Evolutionary conservation across 2,113 vertebrate genomes (phyloP).

Genomic region (Thinocorus orbignyianus): DNA sequence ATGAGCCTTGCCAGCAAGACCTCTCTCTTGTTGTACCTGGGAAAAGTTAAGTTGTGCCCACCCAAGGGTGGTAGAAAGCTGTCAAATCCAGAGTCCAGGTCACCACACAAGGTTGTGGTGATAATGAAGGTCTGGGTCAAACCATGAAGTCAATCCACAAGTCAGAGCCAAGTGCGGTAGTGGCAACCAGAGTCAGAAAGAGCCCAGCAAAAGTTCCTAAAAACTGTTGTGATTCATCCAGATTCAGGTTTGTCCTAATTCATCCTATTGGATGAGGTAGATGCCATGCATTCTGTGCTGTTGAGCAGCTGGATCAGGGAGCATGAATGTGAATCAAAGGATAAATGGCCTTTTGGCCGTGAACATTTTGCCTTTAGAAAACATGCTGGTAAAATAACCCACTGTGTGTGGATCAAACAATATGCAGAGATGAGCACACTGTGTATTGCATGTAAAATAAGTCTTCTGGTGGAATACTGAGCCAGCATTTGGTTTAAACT

Average conservation of each 20-base stretch:
- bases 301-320: background rate
- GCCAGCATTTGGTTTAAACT: background rate
- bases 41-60: background rate
- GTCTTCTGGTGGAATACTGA: background rate
- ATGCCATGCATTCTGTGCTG: background rate
- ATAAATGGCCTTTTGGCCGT: background rate
- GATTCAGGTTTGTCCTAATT: background rate
- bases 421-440: fast-evolving
- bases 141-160: background rate
- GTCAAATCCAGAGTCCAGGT: background rate
- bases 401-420: background rate
- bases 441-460: background rate
- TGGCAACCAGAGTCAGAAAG: background rate
- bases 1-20: background rate
- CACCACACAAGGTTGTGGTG: background rate
- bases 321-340: background rate
- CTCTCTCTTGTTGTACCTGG: background rate
- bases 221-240: background rate
- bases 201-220: fast-evolving
- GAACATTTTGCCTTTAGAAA: background rate
- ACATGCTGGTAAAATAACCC: background rate
- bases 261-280: background rate
- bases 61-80: fast-evolving
- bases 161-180: background rate
- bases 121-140: background rate